Conservation (phyloP, 2,797 vertebrate genomes). For the Premnoplex brunnescens region DNA sequence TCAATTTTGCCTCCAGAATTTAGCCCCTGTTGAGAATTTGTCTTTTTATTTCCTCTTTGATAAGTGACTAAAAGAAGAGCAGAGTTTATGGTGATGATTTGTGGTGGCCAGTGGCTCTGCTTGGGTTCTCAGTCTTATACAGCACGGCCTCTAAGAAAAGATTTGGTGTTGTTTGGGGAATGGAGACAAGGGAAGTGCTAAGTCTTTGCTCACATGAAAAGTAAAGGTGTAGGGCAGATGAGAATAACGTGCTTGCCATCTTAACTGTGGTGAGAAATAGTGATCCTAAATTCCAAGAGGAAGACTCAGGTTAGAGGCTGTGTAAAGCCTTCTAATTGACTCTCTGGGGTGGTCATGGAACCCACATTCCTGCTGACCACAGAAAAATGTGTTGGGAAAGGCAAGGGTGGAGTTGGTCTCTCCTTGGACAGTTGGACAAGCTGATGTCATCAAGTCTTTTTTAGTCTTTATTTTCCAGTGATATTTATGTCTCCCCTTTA, state of each 20-base stretch:
- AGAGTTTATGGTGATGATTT: neutral
- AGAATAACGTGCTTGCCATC: neutral
- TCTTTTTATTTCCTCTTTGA: neutral
- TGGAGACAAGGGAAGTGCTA: neutral
- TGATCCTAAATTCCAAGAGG: neutral
- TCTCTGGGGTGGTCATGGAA: neutral
- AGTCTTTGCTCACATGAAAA: neutral
- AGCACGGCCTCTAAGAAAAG: neutral
- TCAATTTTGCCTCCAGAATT: neutral
- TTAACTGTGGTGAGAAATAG: neutral
- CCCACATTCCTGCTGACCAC: neutral
- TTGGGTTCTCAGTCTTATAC: neutral
- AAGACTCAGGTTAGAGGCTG: neutral
- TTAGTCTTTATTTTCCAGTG: neutral
- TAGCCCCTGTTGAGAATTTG: neutral
- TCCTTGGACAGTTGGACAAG: neutral
- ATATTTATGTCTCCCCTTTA: neutral
- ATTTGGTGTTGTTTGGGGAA: neutral
- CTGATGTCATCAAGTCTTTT: neutral
- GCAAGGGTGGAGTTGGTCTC: neutral
- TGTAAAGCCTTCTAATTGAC: neutral
- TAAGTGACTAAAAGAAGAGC: neutral
- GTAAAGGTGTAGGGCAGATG: neutral
- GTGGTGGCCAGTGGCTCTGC: neutral
- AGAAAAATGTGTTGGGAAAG: neutral